Conservation (phyloP, 2,113 vertebrate species). For the Nanorana parkeri region DNA sequence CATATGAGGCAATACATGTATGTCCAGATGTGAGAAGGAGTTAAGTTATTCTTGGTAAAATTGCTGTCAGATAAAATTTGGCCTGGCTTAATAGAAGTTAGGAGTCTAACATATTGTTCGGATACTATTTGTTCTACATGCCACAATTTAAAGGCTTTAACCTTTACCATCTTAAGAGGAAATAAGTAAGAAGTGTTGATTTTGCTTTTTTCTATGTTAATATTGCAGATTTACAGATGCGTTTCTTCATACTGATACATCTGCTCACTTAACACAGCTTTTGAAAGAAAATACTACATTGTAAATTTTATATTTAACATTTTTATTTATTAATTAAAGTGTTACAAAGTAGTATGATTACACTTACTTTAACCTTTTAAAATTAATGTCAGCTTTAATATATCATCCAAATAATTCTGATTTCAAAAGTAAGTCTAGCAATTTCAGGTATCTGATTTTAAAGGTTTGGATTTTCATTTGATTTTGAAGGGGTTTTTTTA, state of each 20-base stretch:
- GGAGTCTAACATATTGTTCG: background rate
- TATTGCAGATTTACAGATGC: constrained; percentile 1
- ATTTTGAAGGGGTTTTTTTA: background rate
- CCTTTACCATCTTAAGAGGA: constrained; percentile 5
- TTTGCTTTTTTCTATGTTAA: background rate
- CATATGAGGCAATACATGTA: too few relatives aligned
- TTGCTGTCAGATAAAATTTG: background rate
- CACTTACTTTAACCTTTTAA: too few relatives aligned
- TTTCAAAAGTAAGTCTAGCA: too few relatives aligned
- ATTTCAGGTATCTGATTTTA: too few relatives aligned
- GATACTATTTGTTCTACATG: background rate
- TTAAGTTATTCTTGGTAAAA: background rate
- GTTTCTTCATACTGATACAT: background rate
- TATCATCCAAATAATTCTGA: too few relatives aligned
- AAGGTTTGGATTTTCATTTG: too few relatives aligned
- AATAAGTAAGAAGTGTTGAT: constrained; percentile 15
- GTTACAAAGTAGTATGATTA: too few relatives aligned
- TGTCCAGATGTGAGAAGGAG: too few relatives aligned
- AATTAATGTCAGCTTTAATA: too few relatives aligned
- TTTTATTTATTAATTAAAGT: too few relatives aligned
- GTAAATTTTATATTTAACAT: background rate
- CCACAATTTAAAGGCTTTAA: background rate
- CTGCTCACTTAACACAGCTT: background rate
- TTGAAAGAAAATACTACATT: background rate
- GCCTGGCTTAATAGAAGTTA: background rate